Conservation (phyloP, 2,888 invertebrate genomes). For the Patella pellucida region DNA sequence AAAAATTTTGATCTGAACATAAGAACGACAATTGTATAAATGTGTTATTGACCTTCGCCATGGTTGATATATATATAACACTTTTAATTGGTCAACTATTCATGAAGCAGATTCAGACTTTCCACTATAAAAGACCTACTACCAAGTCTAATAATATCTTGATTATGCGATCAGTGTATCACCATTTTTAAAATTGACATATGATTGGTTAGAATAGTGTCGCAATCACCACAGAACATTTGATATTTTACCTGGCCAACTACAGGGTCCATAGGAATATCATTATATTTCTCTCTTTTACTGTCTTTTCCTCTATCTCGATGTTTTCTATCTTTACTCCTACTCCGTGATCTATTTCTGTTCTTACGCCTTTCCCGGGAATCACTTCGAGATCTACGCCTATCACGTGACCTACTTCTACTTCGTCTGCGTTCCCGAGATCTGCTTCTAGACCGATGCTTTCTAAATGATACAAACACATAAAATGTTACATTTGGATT, state of each 20-base stretch:
- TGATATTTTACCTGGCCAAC: slow-evolving; percentile 70
- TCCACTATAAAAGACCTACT: no score
- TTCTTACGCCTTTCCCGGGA: slow-evolving; percentile 21
- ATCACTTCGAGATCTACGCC: slow-evolving; percentile 20
- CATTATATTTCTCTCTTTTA: slow-evolving; percentile 44
- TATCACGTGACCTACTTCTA: slow-evolving; percentile 36
- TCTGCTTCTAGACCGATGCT: slow-evolving; percentile 35
- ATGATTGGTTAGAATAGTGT: no score
- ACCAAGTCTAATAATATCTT: no score
- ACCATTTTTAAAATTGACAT: no score
- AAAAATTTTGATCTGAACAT: no score
- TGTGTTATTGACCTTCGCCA: no score
- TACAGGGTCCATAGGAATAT: slow-evolving; percentile 73
- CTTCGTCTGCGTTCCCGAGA: slow-evolving; percentile 45
- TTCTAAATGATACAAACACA: slow-evolving; percentile 13
- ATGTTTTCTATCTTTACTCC: slow-evolving; percentile 28
- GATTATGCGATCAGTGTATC: no score
- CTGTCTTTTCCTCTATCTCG: slow-evolving; percentile 34
- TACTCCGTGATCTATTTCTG: background rate
- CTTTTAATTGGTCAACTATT: no score
- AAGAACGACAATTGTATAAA: no score
- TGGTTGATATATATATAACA: background rate
- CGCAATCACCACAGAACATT: background rate
- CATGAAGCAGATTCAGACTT: no score
- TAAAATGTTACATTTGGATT: background rate